Base-by-base conservation (phyloP, 30 jellyfish, hydroid and myxozoan species). In the Hydractinia echinata region DNA sequence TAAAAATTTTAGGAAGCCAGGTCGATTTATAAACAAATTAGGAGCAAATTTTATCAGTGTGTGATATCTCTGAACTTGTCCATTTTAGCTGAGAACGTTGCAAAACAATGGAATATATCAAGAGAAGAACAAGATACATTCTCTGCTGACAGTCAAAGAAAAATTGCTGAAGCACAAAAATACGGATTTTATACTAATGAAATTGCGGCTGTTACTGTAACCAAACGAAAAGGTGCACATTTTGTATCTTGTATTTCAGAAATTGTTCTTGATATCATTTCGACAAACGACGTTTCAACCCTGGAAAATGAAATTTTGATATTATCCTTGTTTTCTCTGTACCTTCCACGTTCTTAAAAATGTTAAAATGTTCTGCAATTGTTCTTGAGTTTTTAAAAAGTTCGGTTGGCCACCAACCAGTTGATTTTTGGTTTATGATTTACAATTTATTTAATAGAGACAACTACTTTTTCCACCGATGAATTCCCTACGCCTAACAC, bases 31-130 rank as follows among this genome's bases (percentile, higher is more conserved):
- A n/a, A n/a, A n/a, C n/a, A n/a, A n/a, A n/a, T 30, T 30, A 30
- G 44, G 44, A 30, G 44, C 44, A 30, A 30, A 30, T 30, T 30
- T 30, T 30, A 30, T 0, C 44, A 30, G 44, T 1, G 44, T 30
- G 44, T 30, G 2, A 30, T 30, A 30, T 30, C 44, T 30, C 44
- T 30, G 44, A 30, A 30, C 2, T 30, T 30, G 44, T 30, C 44
- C 44, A 30, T 84, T 64, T 51, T 72, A 93, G 99, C 99, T 79
- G 99, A 93, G 73, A 93, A 93, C 81, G 95, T 93, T 58, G 96
- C 99, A 6, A 83, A 80, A 54, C 87, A 93, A 60, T 93, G 95
- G 95, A 67, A 56, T 8, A 73, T 93, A 61, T 30, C 95, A 4
- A 49, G 99, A 16, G 96, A 73, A 21, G 99, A 83, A 48, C 99